phyloP scores from a whole-genome alignment of 53 echinoderm and acorn worm species.

The Stichopus horrens region DNA sequence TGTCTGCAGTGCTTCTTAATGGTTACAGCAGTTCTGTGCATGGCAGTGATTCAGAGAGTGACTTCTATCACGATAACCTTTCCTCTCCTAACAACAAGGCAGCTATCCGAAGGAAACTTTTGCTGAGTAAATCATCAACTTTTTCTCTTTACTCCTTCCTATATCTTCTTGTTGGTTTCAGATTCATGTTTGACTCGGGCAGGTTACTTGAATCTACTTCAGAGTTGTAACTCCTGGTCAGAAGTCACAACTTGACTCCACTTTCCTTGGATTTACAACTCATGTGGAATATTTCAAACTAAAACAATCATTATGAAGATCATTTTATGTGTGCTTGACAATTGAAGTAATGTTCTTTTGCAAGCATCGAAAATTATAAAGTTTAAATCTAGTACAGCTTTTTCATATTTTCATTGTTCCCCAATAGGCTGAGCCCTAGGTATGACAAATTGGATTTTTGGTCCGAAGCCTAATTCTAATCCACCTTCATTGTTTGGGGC shows the following conservation, averaged over 20 bases:
- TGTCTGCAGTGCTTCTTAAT: constrained; percentile 78
- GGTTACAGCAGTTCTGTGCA: constrained; percentile 90
- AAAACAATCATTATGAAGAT: neutral
- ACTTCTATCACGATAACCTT: constrained; percentile 58
- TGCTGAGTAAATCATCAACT: constrained; percentile 52
- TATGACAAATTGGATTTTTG: neutral
- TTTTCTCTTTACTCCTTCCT: neutral
- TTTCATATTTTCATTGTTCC: neutral
- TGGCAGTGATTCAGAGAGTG: constrained; percentile 98
- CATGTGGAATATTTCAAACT: neutral
- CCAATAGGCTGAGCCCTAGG: neutral
- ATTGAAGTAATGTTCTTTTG: neutral
- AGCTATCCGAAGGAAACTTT: constrained; percentile 54
- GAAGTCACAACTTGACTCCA: neutral
- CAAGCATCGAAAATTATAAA: neutral
- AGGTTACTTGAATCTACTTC: neutral
- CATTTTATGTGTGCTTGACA: no score
- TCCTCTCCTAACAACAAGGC: constrained; percentile 58
- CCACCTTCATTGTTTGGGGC: neutral
- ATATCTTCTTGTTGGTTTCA: neutral
- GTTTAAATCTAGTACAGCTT: neutral
- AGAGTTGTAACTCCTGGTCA: neutral
- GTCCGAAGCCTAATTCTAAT: neutral
- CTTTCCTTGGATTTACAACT: neutral
- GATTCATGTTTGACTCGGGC: neutral